Evolutionary conservation across 2,888 invertebrate genomes (phyloP).

Genomic region (Stenoptilia bipunctidactyla): DNA sequence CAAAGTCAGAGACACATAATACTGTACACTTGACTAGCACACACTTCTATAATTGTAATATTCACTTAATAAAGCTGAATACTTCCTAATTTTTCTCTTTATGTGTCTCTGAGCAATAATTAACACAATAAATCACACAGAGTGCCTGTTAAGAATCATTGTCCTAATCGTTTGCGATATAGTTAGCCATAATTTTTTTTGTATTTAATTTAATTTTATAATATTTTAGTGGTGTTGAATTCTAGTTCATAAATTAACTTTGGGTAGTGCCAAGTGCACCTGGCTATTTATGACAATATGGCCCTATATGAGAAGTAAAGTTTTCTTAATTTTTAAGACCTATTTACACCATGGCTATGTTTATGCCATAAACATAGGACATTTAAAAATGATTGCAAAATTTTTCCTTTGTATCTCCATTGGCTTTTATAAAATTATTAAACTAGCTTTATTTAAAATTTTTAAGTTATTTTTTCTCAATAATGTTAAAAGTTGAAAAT

Average conservation of each 20-base stretch:
- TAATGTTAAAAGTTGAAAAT: slow-evolving; percentile 27
- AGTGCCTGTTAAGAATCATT: slow-evolving; percentile 62
- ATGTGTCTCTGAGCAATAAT: neutral
- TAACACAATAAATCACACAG: slow-evolving; percentile 53
- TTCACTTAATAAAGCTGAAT: no score
- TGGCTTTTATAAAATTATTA: slow-evolving; percentile 44
- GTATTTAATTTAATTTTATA: slow-evolving; percentile 45
- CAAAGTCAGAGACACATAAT: slow-evolving; percentile 23
- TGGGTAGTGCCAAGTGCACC: neutral
- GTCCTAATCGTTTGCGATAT: slow-evolving; percentile 49
- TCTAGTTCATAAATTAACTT: slow-evolving; percentile 11
- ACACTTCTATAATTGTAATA: no score
- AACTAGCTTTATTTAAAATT: slow-evolving; percentile 60
- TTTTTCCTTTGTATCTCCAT: slow-evolving; percentile 32
- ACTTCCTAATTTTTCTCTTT: neutral
- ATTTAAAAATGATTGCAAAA: slow-evolving; percentile 20
- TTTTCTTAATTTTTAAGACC: slow-evolving; percentile 10
- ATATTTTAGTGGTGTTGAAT: slow-evolving; percentile 51
- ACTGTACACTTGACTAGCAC: neutral
- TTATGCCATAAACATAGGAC: neutral
- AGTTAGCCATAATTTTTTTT: slow-evolving; percentile 64
- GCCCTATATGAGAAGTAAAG: slow-evolving; percentile 35
- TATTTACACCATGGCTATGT: slow-evolving; percentile 23
- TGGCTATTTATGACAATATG: slow-evolving; percentile 20
- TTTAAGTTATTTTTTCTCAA: slow-evolving; percentile 58